These are phyloP conservation scores for Murina feae DNA, from an alignment of 2,113 vertebrate genomes.

Conservation along the genomic window DNA sequence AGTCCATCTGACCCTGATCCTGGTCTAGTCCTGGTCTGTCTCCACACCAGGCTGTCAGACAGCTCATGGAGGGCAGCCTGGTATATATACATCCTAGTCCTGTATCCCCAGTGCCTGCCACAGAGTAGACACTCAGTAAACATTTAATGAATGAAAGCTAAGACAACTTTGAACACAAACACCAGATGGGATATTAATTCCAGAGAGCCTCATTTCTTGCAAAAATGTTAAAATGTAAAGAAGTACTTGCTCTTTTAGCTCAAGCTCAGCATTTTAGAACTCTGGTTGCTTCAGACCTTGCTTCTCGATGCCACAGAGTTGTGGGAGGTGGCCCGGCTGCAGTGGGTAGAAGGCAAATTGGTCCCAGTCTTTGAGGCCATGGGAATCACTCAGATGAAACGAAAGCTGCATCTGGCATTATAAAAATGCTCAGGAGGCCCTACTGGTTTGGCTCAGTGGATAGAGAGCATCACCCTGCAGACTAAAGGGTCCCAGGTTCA, in stretches of 20 bases:
- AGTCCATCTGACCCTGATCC: background rate
- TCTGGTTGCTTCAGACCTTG: background rate
- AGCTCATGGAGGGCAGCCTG: background rate
- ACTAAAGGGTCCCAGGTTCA: too few species aligned
- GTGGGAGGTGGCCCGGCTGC: background rate
- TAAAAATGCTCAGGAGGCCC: background rate
- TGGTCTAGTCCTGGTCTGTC: background rate
- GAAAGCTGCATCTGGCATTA: background rate
- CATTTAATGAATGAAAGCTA: background rate
- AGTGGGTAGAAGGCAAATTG: background rate
- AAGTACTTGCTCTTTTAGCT: background rate
- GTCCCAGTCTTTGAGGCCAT: background rate
- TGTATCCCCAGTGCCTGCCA: background rate
- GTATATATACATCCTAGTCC: too few species aligned
- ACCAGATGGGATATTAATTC: background rate
- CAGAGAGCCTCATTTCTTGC: background rate
- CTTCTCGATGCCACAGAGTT: background rate
- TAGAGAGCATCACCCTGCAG: too few species aligned
- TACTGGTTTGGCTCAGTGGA: too few species aligned
- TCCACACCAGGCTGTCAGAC: background rate
- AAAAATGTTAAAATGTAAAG: background rate
- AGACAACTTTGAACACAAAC: background rate
- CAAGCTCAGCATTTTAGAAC: background rate
- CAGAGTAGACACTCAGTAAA: background rate
- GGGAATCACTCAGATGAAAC: background rate